A percentile compares a stretch with the other conserved stretches of the same genome.
phyloP scores from a whole-genome alignment of 2,888 invertebrate genomes.

The Muscina levida region DNA sequence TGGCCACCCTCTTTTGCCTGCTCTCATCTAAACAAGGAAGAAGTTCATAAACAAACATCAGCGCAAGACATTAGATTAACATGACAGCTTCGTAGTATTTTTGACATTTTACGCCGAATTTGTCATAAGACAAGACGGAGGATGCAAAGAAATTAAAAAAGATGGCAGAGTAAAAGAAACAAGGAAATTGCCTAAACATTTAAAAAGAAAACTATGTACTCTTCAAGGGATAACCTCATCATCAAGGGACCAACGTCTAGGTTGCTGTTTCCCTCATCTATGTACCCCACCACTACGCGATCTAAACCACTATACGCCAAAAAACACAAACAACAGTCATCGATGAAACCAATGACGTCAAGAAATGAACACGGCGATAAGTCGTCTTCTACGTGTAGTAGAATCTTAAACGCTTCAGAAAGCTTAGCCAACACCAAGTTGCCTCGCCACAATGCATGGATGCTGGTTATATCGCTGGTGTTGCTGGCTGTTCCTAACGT shows the following conservation, averaged over 20 bases:
- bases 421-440: not conserved
- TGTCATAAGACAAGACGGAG: slow-evolving; percentile 48
- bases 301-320: not conserved
- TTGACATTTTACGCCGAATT: slow-evolving; percentile 65
- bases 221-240: slow-evolving; percentile 1
- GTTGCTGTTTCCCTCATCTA: too few relatives aligned
- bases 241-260: too few relatives aligned
- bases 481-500: slow-evolving; percentile 4
- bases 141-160: not conserved
- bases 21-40: slow-evolving; percentile 38
- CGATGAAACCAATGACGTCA: slow-evolving; percentile 61
- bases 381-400: slow-evolving; percentile 36
- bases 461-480: slow-evolving; percentile 7
- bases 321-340: slow-evolving; percentile 30
- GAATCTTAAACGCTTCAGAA: not conserved
- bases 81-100: slow-evolving; percentile 67
- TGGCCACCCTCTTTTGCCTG: slow-evolving; percentile 35
- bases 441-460: not conserved
- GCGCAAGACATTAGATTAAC: slow-evolving; percentile 57
- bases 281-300: too few relatives aligned
- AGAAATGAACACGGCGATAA: slow-evolving; percentile 63
- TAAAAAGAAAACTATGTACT: slow-evolving; percentile 18
- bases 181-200: slow-evolving; percentile 3
- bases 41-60: slow-evolving; percentile 33
- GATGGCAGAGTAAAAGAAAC: not conserved